Base-by-base conservation (phyloP, 1,140 invertebrate species). In the Philotrypesis tridentata region DNA sequence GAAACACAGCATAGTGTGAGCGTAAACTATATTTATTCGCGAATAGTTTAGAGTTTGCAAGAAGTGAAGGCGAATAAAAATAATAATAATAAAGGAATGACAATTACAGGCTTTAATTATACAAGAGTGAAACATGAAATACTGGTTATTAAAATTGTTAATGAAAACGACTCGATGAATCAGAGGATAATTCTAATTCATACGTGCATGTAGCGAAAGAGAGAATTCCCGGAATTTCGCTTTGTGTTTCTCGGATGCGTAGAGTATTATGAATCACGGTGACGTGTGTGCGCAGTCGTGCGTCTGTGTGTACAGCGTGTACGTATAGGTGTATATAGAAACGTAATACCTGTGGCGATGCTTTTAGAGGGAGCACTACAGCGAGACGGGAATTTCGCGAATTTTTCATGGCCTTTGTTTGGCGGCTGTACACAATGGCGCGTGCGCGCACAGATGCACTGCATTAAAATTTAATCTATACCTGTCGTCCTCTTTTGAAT, bases 401-500 rank as follows among this genome's bases (percentile, higher is more conserved):
- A 55, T 55, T 55, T 55, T 55, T 55, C 48, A n/a, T 55, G 48
- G 0, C 48, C 21, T 55, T 55, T 55, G 48, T 55, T 55, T 55
- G n/a, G 48, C n/a, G 48, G 48, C 21, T 3, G 33, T 5, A 37
- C 33, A 37, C 33, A 21, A 48, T 17, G 14, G 4, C 12, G 33
- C 8, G 8, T 37, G 33, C 8, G 17, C 40, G 14, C 21, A 55
- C 17, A 55, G 2, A 55, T 5, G 17, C 17, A 55, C 17, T 55
- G 3, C 14, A n/a, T 55, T 55, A n/a, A n/a, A 55, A 55, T 55
- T 55, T 55, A 55, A n/a, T 55, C 48, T 17, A 85, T 85, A 92
- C 91, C 90, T 74, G 93, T 94, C 21, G 93, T 95, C 79, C 96
- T 92, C 85, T 96, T 96, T 87, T 96, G 97, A 84, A 97, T 97